phyloP scores from a whole-genome alignment of 2,113 vertebrate genomes.

The Dromiciops gliroides region DNA sequence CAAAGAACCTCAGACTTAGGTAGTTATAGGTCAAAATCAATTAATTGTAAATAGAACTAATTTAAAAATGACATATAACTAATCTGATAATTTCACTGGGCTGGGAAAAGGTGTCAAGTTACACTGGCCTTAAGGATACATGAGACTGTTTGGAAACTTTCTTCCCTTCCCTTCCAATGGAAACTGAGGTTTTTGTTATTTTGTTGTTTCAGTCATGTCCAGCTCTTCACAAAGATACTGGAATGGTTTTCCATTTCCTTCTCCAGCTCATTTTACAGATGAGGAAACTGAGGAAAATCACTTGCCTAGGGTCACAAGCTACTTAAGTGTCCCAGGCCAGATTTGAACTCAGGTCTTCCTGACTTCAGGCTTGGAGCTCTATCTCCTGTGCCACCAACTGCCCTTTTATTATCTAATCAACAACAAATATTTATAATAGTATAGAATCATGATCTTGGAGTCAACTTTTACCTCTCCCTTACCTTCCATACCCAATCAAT shows the following conservation, averaged over 20 bases:
- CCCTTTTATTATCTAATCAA: neutral
- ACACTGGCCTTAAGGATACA: neutral
- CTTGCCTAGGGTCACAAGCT: neutral
- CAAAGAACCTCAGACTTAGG: neutral
- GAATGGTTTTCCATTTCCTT: neutral
- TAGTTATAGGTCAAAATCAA: neutral
- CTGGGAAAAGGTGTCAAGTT: neutral
- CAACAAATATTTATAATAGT: neutral
- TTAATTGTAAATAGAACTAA: neutral
- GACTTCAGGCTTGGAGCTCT: too few species aligned
- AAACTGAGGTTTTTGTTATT: neutral
- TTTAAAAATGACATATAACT: neutral
- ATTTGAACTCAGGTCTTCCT: neutral
- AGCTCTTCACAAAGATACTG: neutral
- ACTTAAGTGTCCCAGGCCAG: neutral
- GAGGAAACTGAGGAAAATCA: too few species aligned
- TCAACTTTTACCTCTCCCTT: neutral
- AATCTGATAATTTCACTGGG: neutral
- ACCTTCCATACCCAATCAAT: too few species aligned
- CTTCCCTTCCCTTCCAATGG: neutral
- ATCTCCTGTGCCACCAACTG: neutral
- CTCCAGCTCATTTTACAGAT: too few species aligned
- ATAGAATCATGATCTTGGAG: neutral
- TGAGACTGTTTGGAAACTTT: neutral
- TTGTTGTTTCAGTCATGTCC: neutral